Conservation (phyloP, 2,113 vertebrate species). For the Pomatostomus ruficeps region DNA sequence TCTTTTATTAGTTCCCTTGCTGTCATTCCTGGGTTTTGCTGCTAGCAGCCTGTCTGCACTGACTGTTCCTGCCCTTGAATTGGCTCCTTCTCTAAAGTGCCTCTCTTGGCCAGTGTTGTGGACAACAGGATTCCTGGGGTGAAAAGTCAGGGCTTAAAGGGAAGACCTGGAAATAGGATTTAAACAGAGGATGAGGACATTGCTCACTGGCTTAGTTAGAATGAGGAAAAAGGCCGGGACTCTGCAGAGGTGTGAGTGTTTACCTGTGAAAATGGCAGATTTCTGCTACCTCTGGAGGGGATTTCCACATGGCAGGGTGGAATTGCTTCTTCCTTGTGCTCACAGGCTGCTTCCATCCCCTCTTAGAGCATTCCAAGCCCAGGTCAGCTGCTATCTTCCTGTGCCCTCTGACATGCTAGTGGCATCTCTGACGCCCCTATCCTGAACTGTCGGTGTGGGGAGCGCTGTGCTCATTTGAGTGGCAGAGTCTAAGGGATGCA, state of each 20-base stretch:
- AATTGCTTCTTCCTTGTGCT: neutral
- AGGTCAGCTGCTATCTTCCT: neutral
- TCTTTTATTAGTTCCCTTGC: neutral
- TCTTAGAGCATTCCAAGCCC: neutral
- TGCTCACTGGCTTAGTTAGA: neutral
- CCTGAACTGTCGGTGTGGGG: accelerated
- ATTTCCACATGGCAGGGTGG: neutral
- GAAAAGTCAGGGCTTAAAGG: neutral
- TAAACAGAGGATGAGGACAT: neutral
- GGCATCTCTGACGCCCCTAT: neutral
- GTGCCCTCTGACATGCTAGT: neutral
- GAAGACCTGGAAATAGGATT: neutral
- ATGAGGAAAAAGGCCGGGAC: neutral
- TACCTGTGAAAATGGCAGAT: neutral
- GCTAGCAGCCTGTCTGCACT: neutral
- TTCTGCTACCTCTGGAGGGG: neutral
- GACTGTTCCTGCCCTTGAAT: neutral
- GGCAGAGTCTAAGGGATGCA: too few species aligned
- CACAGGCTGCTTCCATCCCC: neutral
- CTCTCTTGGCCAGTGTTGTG: neutral
- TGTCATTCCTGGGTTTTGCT: neutral
- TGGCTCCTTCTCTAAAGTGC: neutral
- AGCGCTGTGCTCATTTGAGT: neutral
- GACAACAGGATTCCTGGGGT: neutral
- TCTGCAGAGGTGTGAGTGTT: neutral